Conservation (phyloP, 2,113 vertebrate genomes). For the Dascyllus trimaculatus region DNA sequence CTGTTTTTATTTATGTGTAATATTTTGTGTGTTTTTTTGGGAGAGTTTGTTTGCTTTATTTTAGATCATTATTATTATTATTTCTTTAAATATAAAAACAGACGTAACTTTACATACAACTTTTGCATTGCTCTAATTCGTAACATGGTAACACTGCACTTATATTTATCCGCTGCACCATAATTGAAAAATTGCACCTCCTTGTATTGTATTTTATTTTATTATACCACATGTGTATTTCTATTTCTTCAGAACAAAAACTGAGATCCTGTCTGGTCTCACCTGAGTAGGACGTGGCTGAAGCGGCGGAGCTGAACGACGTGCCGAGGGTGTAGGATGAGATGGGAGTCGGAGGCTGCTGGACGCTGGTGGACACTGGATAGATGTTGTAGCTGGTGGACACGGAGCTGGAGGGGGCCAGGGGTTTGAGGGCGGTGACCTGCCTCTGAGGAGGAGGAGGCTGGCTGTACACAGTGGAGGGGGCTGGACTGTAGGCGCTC, state of each 20-base stretch:
- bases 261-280: not conserved
- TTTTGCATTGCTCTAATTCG: not conserved
- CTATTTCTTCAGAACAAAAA: no score
- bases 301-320: slow-evolving; percentile 76
- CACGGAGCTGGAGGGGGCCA: slow-evolving; percentile 72
- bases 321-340: slow-evolving; percentile 82
- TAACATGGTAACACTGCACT: not conserved
- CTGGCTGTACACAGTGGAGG: slow-evolving; percentile 76
- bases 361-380: slow-evolving; percentile 75
- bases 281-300: slow-evolving; percentile 83
- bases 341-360: slow-evolving; percentile 75
- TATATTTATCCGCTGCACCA: no score
- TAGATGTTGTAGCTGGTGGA: slow-evolving; percentile 83
- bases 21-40: no score
- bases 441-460: slow-evolving; percentile 80
- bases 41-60: no score
- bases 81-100: no score
- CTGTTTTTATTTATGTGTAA: no score
- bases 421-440: slow-evolving; percentile 76
- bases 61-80: no score
- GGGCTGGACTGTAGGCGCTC: slow-evolving; percentile 76
- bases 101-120: no score
- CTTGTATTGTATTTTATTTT: not conserved
- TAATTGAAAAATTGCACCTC: not conserved
- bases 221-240: not conserved